Percentiles rank a stretch among this genome's conserved stretches.
Evolutionary conservation across 2,113 vertebrate genomes (phyloP).

Genomic region (Danionella cerebrum): DNA sequence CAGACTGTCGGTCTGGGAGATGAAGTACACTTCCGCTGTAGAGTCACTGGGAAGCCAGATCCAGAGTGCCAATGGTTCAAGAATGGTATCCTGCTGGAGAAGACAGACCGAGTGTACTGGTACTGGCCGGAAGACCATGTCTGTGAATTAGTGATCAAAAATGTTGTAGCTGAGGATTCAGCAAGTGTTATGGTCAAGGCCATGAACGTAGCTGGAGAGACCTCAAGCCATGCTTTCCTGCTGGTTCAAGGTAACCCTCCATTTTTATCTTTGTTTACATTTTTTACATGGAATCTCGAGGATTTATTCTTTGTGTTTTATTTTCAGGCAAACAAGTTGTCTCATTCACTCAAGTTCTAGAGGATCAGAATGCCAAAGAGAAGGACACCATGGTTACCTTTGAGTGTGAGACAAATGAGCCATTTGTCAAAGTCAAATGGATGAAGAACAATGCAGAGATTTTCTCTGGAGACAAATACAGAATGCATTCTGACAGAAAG

Average conservation of each 20-base stretch:
- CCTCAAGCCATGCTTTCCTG: constrained; percentile 92
- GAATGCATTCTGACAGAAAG: constrained; percentile 95
- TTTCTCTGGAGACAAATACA: constrained; percentile 86
- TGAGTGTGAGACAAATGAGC: constrained; percentile 96
- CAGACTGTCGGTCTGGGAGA: constrained; percentile 81
- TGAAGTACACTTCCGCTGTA: constrained; percentile 83
- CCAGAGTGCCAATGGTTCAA: constrained; percentile 98
- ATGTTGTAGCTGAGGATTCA: constrained; percentile 85
- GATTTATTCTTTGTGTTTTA: background rate
- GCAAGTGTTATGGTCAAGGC: constrained; percentile 98
- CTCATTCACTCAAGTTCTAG: constrained; percentile 79
- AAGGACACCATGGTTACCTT: constrained; percentile 93
- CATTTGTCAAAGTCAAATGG: constrained; percentile 96
- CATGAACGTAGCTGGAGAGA: constrained; percentile 85
- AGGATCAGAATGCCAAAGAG: constrained; percentile 81
- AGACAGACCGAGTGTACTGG: constrained; percentile 85
- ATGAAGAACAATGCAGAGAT: constrained; percentile 81
- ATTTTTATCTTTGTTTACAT: background rate
- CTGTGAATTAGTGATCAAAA: constrained; percentile 86
- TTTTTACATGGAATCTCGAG: background rate
- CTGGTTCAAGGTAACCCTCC: constrained; percentile 86
- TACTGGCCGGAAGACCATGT: constrained; percentile 95
- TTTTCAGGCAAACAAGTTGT: constrained; percentile 80
- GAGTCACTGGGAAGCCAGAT: constrained; percentile 86
- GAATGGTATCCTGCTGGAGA: constrained; percentile 89